Percentiles rank a stretch among this genome's conserved stretches.
Evolutionary conservation across 2,888 invertebrate genomes (phyloP).

Genomic region (Leptothorax acervorum): DNA sequence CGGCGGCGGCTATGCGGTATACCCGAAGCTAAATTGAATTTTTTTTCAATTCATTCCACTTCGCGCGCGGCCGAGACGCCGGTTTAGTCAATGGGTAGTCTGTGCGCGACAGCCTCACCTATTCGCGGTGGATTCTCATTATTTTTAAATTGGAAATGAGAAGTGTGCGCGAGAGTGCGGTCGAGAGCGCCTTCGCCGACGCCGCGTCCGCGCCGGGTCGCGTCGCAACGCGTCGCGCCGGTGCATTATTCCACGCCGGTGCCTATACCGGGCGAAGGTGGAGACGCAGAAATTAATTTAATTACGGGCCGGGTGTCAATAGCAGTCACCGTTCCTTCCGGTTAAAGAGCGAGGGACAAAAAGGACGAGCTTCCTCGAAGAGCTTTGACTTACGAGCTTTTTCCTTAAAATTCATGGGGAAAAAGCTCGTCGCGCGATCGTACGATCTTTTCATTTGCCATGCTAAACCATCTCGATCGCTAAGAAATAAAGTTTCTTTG

Average conservation of each 20-base stretch:
- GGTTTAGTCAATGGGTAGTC: slow-evolving; percentile 74
- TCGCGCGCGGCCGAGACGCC: slow-evolving; percentile 69
- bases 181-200: slow-evolving; percentile 67
- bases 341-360: slow-evolving; percentile 35
- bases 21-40: slow-evolving; percentile 78
- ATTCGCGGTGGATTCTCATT: slow-evolving; percentile 78
- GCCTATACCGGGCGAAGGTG: slow-evolving; percentile 64
- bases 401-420: not conserved
- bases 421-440: too few relatives aligned
- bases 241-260: slow-evolving; percentile 71
- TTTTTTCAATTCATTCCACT: slow-evolving; percentile 78
- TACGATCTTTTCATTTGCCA: not conserved
- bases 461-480: not conserved
- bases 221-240: slow-evolving; percentile 41
- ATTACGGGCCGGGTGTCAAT: slow-evolving; percentile 69
- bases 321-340: slow-evolving; percentile 62
- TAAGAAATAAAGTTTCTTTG: not conserved
- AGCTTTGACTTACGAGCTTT: slow-evolving; percentile 11
- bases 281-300: slow-evolving; percentile 73
- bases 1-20: slow-evolving; percentile 57
- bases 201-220: slow-evolving; percentile 15
- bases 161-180: slow-evolving; percentile 72
- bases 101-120: slow-evolving; percentile 77
- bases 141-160: slow-evolving; percentile 81
- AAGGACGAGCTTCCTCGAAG: slow-evolving; percentile 5